Conservation (phyloP, 2,888 invertebrate species). For the Folsomia manolachei region DNA sequence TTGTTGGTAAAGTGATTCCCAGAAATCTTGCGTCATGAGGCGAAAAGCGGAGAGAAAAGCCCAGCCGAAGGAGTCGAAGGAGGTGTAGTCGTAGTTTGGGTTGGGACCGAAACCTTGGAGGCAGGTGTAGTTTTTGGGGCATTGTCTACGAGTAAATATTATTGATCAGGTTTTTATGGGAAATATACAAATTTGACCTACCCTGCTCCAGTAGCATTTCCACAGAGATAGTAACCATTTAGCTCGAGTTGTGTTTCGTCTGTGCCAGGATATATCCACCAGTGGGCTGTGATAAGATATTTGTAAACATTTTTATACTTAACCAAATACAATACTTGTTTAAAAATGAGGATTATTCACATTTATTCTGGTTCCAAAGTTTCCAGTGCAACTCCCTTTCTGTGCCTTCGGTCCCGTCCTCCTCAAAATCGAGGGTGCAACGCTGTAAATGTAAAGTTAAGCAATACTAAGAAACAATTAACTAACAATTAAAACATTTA, state of each 20-base stretch:
- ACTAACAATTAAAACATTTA: too few relatives aligned
- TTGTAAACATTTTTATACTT: too few relatives aligned
- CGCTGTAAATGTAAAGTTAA: background rate
- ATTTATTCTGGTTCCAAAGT: conserved; percentile 13
- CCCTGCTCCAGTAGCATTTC: conserved; percentile 13
- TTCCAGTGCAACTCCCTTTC: conserved; percentile 12
- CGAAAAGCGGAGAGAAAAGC: conserved; percentile 95
- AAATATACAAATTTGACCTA: background rate
- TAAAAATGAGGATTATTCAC: too few relatives aligned
- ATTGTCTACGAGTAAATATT: conserved; percentile 53
- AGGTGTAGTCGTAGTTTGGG: conserved; percentile 95
- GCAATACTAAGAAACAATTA: background rate
- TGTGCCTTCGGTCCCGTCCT: conserved; percentile 8
- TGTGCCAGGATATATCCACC: conserved; percentile 6
- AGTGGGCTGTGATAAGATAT: too few relatives aligned
- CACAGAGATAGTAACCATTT: conserved; percentile 12
- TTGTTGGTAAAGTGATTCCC: conserved; percentile 97
- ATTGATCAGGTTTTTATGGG: background rate
- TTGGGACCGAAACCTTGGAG: conserved; percentile 87
- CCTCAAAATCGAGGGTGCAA: conserved; percentile 60
- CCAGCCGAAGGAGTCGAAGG: conserved; percentile 97
- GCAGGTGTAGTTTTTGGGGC: conserved; percentile 82
- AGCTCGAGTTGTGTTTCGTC: conserved; percentile 17
- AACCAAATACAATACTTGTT: too few relatives aligned
- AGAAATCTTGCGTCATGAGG: conserved; percentile 97